Evolutionary conservation across 37 sponge, comb jelly and placozoan species (phyloP).

Genomic region (Ianthella basta): DNA sequence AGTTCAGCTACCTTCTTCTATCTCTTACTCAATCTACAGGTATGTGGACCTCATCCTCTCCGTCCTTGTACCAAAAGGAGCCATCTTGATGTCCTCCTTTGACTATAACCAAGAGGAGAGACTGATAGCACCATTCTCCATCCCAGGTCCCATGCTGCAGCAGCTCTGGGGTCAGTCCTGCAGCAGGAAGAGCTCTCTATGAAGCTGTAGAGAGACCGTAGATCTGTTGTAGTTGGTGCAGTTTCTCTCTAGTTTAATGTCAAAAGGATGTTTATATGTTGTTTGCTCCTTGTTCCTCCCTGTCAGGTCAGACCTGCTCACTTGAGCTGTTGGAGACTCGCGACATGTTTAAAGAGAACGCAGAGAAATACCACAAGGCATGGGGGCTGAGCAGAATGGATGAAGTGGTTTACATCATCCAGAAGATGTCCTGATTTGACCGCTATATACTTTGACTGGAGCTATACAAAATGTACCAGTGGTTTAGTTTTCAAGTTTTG

Average conservation of each 20-base stretch:
- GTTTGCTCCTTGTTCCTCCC: no score
- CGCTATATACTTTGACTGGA: no score
- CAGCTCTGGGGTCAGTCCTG: conserved; percentile 34
- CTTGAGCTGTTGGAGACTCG: conserved; percentile 38
- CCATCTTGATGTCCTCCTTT: conserved; percentile 44
- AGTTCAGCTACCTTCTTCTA: no score
- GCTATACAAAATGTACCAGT: no score
- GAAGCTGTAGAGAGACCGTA: background rate
- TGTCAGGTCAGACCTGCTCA: background rate
- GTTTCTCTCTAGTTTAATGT: background rate
- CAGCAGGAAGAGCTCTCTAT: background rate
- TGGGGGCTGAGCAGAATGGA: conserved; percentile 11
- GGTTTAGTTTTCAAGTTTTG: no score
- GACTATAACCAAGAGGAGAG: conserved; percentile 43
- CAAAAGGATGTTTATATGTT: no score
- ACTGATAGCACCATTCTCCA: conserved; percentile 29
- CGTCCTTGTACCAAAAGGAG: conserved; percentile 33
- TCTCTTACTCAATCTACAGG: background rate
- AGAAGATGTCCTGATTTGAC: no score
- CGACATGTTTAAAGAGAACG: background rate
- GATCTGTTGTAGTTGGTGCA: background rate
- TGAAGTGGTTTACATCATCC: background rate
- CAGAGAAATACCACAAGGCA: conserved; percentile 26
- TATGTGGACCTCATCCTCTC: conserved; percentile 29
- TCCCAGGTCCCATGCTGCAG: conserved; percentile 17